These are phyloP conservation scores for Drosophila tripunctata DNA, from an alignment of 2,888 invertebrate species.

Conservation along the genomic window DNA sequence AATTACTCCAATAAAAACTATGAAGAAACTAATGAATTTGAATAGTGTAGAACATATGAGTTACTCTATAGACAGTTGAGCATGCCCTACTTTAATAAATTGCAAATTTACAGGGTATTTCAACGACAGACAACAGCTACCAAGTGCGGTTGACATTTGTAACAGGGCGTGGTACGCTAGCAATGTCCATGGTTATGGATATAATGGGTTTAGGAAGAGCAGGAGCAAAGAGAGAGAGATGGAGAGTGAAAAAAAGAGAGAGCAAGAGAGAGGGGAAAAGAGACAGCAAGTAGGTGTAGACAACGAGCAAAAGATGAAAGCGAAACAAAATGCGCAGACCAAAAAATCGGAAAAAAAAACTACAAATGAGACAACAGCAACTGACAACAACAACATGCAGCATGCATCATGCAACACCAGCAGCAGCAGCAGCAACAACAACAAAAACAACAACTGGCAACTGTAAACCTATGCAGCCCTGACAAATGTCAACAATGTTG, in stretches of 20 bases:
- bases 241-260: not conserved
- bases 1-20: no score
- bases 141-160: slow-evolving; percentile 50
- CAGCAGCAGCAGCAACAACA: slow-evolving; percentile 7
- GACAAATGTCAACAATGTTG: slow-evolving; percentile 79
- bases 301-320: slow-evolving; percentile 41
- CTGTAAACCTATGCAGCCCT: slow-evolving; percentile 28
- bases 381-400: not conserved
- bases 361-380: slow-evolving; percentile 16
- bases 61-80: not conserved
- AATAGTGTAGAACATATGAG: no score
- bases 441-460: not conserved
- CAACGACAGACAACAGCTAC: slow-evolving; percentile 21
- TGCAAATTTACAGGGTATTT: slow-evolving; percentile 24
- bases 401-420: not conserved
- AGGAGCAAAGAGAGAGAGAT: not conserved
- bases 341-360: not conserved
- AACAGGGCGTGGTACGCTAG: slow-evolving; percentile 40
- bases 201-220: not conserved
- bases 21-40: no score
- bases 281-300: slow-evolving; percentile 1
- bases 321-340: slow-evolving; percentile 30
- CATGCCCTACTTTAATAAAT: not conserved
- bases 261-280: no score
- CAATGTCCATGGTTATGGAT: slow-evolving; percentile 16